phyloP scores from a whole-genome alignment of 37 sponge, comb jelly and placozoan genomes.

The Mnemiopsis leidyi region DNA sequence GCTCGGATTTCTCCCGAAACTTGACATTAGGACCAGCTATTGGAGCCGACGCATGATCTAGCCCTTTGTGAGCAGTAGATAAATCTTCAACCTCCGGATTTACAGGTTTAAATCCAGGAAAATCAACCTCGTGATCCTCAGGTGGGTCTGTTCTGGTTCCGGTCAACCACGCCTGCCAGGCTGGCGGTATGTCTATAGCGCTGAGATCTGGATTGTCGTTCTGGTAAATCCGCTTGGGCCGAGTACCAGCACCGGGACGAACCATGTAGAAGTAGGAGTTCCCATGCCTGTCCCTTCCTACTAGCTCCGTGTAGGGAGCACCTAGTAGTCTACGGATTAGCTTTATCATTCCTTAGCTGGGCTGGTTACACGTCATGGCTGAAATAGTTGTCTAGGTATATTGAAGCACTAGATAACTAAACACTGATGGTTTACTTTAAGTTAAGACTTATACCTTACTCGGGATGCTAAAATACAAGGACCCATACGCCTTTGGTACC shows the following conservation, averaged over 20 bases:
- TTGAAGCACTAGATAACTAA: no score
- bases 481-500: no score
- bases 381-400: no score
- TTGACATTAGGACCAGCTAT: background rate
- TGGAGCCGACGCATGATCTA: background rate
- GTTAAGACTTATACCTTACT: no score
- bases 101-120: background rate
- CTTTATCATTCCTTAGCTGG: background rate
- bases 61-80: background rate
- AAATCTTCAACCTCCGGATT: background rate
- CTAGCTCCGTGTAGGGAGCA: background rate
- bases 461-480: no score
- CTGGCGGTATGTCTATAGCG: background rate
- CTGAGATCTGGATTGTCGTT: background rate
- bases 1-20: background rate
- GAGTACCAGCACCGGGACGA: background rate
- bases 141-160: background rate
- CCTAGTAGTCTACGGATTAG: background rate
- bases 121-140: background rate
- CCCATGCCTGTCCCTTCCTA: background rate
- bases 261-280: background rate
- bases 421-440: no score
- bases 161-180: slow-evolving; percentile 7
- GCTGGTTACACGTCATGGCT: background rate
- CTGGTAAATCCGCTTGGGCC: background rate